A percentile compares a stretch with the other conserved stretches of the same genome.
Conservation (phyloP, 2,113 vertebrate genomes). For the Centropus unirufus region DNA sequence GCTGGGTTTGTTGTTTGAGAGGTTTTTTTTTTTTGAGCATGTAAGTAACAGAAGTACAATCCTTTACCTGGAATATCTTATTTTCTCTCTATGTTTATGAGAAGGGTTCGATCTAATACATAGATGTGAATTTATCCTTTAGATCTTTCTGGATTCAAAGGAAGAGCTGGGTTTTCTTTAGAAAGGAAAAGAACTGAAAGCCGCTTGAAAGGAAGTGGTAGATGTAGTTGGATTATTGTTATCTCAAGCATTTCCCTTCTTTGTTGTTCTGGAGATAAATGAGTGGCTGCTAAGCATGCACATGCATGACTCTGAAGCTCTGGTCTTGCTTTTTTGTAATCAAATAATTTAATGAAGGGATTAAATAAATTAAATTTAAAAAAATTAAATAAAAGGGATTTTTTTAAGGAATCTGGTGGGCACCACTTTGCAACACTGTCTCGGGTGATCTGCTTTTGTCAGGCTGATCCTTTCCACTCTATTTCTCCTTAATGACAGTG, state of each 20-base stretch:
- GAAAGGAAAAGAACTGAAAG: constrained; percentile 18
- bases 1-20: neutral
- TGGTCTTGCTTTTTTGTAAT: neutral
- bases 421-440: neutral
- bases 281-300: neutral
- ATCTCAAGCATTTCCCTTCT: constrained; percentile 55
- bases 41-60: neutral
- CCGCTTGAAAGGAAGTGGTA: constrained; percentile 14
- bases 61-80: neutral
- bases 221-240: constrained; percentile 14
- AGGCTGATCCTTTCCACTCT: neutral
- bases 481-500: neutral
- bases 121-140: neutral
- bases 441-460: neutral
- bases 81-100: neutral
- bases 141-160: neutral
- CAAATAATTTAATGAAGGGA: neutral
- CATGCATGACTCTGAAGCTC: neutral
- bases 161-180: constrained; percentile 1
- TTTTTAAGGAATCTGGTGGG: neutral
- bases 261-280: constrained; percentile 31
- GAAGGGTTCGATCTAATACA: neutral
- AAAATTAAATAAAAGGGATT: too few species aligned
- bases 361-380: too few species aligned
- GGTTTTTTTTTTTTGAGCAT: neutral